These are phyloP conservation scores for Agrotis puta DNA, from an alignment of 2,888 invertebrate genomes.

Conservation along the genomic window DNA sequence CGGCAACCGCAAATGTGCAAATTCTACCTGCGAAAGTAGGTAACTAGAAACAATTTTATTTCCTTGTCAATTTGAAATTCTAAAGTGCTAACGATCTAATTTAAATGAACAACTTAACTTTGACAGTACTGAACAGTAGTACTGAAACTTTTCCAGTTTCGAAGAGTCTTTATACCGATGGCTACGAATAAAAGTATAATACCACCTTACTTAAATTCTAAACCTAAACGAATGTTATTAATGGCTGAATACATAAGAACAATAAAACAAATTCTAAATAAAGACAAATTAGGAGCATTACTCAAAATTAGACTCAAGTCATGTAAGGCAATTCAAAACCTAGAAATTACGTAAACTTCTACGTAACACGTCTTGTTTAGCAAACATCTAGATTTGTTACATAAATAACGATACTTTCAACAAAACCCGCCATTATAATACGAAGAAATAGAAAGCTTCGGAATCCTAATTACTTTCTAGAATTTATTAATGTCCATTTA, in stretches of 20 bases:
- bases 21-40: no score
- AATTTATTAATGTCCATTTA: slow-evolving; percentile 60
- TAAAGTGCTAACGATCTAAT: no score
- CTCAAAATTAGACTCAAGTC: slow-evolving; percentile 17
- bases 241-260: not conserved
- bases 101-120: no score
- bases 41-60: no score
- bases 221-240: not conserved
- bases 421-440: slow-evolving; percentile 19
- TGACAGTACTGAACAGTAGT: no score
- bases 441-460: slow-evolving; percentile 51
- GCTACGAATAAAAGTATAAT: no score
- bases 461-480: slow-evolving; percentile 59
- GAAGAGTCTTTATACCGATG: no score
- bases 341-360: slow-evolving; percentile 1
- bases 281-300: slow-evolving; percentile 18
- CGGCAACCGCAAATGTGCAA: no score
- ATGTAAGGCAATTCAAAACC: slow-evolving; percentile 2
- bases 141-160: no score
- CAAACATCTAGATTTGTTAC: slow-evolving; percentile 2
- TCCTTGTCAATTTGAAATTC: no score
- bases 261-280: not conserved
- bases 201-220: not conserved
- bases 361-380: slow-evolving; percentile 6
- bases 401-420: slow-evolving; percentile 35